Base-by-base conservation (phyloP, 2,113 vertebrate genomes). In the Semicossyphus pulcher region DNA sequence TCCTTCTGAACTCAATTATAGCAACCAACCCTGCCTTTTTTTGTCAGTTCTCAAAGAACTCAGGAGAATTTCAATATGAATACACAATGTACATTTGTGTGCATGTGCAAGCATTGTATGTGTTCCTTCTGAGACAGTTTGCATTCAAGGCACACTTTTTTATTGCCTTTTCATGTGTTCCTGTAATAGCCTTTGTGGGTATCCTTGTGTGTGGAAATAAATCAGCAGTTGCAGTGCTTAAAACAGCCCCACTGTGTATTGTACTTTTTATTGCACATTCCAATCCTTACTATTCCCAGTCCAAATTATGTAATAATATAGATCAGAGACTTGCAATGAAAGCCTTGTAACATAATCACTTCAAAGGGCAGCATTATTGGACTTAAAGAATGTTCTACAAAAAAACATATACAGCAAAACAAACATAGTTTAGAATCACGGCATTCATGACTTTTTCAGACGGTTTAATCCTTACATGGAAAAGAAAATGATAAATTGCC, bases 1-100 rank as follows among this genome's bases (percentile, higher is more conserved):
- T 78, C 72, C 79, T 72, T 68, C 79, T 53, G 31, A 52, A 21
- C 71, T 86, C 76, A 72, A 78, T 82, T 83, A 45, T 51, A 83
- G 73, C 68, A 83, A 65, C 75, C 67, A 61, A 44, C 49, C 48
- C 42, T 61, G 21, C 23, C 34, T 71, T 74, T 63, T 71, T 65
- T 42, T 37, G 53, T 71, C 36, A 84, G 54, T 20, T 73, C 79
- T 71, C 77, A 48, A 20, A n/a, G 81, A 73, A 70, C 81, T 51
- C 45, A 81, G 53, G 26, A 68, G 23, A 31, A 51, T 66, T 80
- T 80, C 16, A 84, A 76, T 72, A 80, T 59, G 32, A 10, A 51
- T 78, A 66, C 60, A 68, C 57, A 76, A 18, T 58, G 9, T 21
- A 42, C 18, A 6, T 29, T 16, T 34, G 51, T 68, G 16, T 51